Evolutionary conservation across 92 coral and sea anemone species (phyloP), one percentile per base, ranked within the genome.

Genomic region (Heteractis magnifica): DNA sequence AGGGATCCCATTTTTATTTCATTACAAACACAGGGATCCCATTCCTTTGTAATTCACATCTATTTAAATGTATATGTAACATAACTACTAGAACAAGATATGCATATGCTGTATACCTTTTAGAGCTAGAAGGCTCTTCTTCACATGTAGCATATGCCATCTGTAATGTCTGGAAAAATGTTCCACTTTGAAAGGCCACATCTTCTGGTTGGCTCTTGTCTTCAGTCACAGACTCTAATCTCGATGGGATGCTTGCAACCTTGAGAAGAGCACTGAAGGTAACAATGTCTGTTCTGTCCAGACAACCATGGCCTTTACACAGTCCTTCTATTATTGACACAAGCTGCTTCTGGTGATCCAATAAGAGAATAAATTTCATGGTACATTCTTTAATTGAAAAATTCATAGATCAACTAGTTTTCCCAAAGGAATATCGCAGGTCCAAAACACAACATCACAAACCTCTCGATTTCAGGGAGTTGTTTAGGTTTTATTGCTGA

Each of bases 301-400:
- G 77, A 75, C 97, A 97, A 3, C 99, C 99, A 92, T 94, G 99
- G 11, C 99, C 99, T 84, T 94, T 97, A 49, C 99, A 97, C 56
- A 97, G 91, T 15, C 99, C 98, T 86, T 97, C 99, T 48, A 97
- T 84, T 23, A 97, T 89, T 41, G 98, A 87, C 15, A 97, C 94
- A 26, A 94, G 88, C 71, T 94, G 91, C 76, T 88, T 97, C 99
- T 97, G 86, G 58, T 71, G 55, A 62, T 62, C 20, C 20, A 62
- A 18, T n/a, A 62, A 62, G 20, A 23, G 9, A 58, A 34, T 1
- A 0, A 34, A 34, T 34, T 34, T 34, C 3, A 2, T 1, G 3
- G 44, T 34, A 34, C 3, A 34, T 34, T 34, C 44, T 34, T 34
- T 34, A 34, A 34, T 34, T 34, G 44, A 34, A 34, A 34, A 34